Evolutionary conservation across 1,140 invertebrate species (phyloP).

Genomic region (Leptinotarsa lineolata): DNA sequence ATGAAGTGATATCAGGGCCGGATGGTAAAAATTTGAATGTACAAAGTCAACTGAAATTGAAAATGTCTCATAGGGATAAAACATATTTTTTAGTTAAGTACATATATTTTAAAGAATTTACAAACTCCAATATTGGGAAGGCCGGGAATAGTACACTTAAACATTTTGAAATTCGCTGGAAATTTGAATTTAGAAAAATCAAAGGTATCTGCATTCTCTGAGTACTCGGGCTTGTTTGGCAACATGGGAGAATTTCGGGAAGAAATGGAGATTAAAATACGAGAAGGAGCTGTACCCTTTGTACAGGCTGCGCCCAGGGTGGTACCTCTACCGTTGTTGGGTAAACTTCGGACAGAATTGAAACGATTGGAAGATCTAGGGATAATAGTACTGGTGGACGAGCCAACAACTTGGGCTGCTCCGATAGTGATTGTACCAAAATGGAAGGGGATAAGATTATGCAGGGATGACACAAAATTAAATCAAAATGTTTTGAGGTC

Average conservation of each 20-base stretch:
- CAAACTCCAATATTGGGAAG: not conserved
- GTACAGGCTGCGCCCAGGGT: not conserved
- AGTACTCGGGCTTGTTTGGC: too few species aligned
- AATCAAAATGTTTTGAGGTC: not conserved
- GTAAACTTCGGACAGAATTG: not conserved
- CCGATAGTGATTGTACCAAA: not conserved
- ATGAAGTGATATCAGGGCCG: not conserved
- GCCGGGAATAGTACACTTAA: not conserved
- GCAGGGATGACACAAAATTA: not conserved
- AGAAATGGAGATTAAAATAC: not conserved
- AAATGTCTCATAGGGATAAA: not conserved
- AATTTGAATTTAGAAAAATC: not conserved
- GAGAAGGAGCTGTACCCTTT: not conserved
- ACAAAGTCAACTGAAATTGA: not conserved
- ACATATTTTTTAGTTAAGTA: not conserved
- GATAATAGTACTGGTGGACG: not conserved
- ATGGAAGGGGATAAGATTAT: not conserved
- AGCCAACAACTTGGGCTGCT: not conserved
- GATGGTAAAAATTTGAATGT: conserved; percentile 3
- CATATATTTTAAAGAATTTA: not conserved
- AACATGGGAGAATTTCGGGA: not conserved
- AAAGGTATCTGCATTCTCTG: not conserved
- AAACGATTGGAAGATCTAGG: not conserved
- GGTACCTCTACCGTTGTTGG: not conserved
- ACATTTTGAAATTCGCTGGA: not conserved